Evolutionary conservation across 1,140 invertebrate species (phyloP).

Genomic region (Megalopta genalis): DNA sequence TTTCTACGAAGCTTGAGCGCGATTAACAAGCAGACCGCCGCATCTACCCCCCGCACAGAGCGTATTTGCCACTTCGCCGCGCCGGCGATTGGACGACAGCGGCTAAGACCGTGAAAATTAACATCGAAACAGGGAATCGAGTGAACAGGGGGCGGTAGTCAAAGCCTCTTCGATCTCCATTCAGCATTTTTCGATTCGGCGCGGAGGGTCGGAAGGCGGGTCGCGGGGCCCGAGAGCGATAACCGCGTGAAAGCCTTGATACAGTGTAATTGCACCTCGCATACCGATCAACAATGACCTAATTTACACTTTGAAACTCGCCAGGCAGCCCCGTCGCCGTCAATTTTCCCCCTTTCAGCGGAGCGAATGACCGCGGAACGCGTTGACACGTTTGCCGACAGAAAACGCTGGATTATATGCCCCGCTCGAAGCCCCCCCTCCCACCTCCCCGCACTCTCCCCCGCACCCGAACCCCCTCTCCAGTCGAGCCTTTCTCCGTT

Average conservation of each 20-base stretch:
- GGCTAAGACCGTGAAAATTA: too few species aligned
- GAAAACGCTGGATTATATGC: constrained; percentile 26
- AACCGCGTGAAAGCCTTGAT: background rate
- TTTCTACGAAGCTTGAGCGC: too few species aligned
- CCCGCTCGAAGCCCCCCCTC: background rate
- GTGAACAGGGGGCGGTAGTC: too few species aligned
- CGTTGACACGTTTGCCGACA: constrained; percentile 30
- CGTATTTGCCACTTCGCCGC: too few species aligned
- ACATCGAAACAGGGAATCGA: too few species aligned
- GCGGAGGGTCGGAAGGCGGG: too few species aligned
- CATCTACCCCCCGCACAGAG: too few species aligned
- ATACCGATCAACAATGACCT: constrained; percentile 2
- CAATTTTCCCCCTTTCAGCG: background rate
- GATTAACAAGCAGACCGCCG: too few species aligned
- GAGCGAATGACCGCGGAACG: constrained; percentile 31
- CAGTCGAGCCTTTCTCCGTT: background rate
- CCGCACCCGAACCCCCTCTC: background rate
- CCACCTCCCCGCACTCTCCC: background rate
- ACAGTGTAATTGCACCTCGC: background rate
- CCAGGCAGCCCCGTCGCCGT: background rate
- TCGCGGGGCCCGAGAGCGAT: background rate
- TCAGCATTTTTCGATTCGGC: too few species aligned
- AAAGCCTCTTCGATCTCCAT: too few species aligned
- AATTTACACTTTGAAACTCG: constrained; percentile 3
- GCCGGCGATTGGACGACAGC: too few species aligned